Conservation (phyloP, 2,797 vertebrate species). For the Meriones psammophilus region DNA sequence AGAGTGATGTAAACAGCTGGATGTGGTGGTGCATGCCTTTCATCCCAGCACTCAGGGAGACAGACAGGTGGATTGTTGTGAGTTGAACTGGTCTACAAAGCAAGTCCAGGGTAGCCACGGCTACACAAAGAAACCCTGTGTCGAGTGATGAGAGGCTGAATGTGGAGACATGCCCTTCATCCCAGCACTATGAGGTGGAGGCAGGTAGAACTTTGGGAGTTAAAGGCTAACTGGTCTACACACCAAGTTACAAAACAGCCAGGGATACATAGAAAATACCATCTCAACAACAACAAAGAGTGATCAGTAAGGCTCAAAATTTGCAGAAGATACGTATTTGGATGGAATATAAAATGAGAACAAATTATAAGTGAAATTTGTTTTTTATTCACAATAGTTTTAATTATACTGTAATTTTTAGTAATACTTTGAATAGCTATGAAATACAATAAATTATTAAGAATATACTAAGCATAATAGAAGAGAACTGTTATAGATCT, state of each 20-base stretch:
- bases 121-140: no score
- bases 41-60: no score
- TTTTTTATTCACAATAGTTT: neutral
- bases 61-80: no score
- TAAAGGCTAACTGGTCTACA: neutral
- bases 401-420: neutral
- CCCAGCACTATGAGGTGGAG: neutral
- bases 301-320: neutral
- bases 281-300: neutral
- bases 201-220: neutral
- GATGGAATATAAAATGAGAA: neutral
- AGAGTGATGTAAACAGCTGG: neutral
- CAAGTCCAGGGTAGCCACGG: no score
- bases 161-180: neutral
- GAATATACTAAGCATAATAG: slow-evolving; percentile 26
- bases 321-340: neutral
- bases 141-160: no score
- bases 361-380: slow-evolving; percentile 13
- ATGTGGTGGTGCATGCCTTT: neutral
- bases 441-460: neutral
- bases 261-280: neutral
- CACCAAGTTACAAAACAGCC: neutral
- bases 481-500: neutral
- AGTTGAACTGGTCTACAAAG: no score
- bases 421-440: neutral